Base-by-base conservation (phyloP, 2,797 vertebrate genomes). In the Galago senegalensis region DNA sequence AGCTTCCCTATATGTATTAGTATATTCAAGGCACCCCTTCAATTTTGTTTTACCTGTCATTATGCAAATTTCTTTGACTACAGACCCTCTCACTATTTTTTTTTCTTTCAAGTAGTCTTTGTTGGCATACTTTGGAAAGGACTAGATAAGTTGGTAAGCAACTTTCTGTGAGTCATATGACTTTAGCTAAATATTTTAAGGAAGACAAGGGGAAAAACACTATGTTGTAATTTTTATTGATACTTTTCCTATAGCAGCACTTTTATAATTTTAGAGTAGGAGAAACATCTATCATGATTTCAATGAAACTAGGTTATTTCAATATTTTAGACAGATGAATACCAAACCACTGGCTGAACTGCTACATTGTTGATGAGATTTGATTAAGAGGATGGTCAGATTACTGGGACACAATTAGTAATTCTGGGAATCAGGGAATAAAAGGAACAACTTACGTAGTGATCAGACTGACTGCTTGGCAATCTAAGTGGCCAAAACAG, bases 381-480 rank as follows among this genome's bases (percentile, higher is more conserved):
- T 93, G 79, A 56, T 81, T 73, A 91, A 60, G n/a, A 91, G 86
- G 89, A 63, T 0, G 80, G 61, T 58, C 43, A 82, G 37, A 75
- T 79, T 89, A 58, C 79, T 80, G 70, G 73, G 85, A 84, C 69
- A 96, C 91, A 96, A 89, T 84, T 97, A 96, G 87, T 21, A 77
- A 67, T 95, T 89, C 21, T 94, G 93, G 92, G 83, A 80, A 91
- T 69, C n/a, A 87, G 7, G 95, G 93, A 97, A 95, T 94, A 79
- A 93, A 96, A 97, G 95, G 89, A 97, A 95, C 93, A 76, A 79
- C 79, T 67, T n/a, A 49, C 43, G 88, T 4, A 27, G 72, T 69
- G 56, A 94, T 56, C n/a, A 9, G 73, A 96, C 75, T 46, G 75
- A 70, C 40, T 94, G 76, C 46, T 85, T 37, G 16, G 75, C 69